Conservation (phyloP, 2,888 invertebrate species). For the Agonopterix alstromeriana region DNA sequence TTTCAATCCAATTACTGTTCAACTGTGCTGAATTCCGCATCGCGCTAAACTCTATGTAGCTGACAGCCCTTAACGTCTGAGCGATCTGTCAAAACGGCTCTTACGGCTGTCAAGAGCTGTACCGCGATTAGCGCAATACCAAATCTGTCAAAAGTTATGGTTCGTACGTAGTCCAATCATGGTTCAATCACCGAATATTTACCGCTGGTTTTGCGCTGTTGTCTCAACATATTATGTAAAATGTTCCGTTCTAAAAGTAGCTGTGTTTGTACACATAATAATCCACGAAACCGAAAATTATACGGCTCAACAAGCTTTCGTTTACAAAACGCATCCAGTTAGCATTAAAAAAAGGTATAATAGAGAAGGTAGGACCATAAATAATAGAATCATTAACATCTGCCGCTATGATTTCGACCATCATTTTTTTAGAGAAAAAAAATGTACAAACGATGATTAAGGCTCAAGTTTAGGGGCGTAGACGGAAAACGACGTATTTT, state of each 20-base stretch:
- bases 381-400: constrained; percentile 76
- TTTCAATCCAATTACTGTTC: no score
- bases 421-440: constrained; percentile 56
- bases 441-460: constrained; percentile 25
- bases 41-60: no score
- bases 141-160: no score
- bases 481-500: constrained; percentile 53
- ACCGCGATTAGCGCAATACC: no score
- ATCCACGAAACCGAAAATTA: constrained; percentile 34
- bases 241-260: not conserved
- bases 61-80: no score
- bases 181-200: no score
- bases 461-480: constrained; percentile 40
- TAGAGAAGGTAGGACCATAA: constrained; percentile 57
- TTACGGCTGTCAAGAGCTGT: no score
- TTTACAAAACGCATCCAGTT: constrained; percentile 22
- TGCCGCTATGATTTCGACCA: constrained; percentile 64
- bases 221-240: no score
- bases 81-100: no score
- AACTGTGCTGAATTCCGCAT: no score
- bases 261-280: constrained; percentile 19
- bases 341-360: constrained; percentile 35
- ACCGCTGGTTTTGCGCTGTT: no score
- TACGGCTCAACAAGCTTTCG: constrained; percentile 30
- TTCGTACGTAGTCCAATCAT: no score